Conservation (phyloP, 2,113 vertebrate genomes). For the Spea multiplicata region DNA sequence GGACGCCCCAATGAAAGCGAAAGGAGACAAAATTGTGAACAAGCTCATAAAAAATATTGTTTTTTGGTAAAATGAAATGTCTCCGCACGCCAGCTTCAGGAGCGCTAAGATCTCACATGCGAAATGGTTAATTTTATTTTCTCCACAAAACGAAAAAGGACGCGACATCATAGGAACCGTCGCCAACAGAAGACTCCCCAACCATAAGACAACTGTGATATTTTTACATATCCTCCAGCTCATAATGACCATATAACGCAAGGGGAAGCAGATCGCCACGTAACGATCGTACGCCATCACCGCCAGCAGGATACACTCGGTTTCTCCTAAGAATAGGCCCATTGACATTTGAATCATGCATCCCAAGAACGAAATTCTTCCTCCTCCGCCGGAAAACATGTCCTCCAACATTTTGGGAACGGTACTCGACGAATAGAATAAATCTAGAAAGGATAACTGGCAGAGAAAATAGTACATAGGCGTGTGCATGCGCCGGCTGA, state of each 20-base stretch:
- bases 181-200: neutral
- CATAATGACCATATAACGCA: too few relatives aligned
- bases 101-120: slow-evolving; percentile 10
- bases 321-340: neutral
- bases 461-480: neutral
- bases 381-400: neutral
- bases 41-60: neutral
- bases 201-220: neutral
- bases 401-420: neutral
- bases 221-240: too few relatives aligned
- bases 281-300: too few relatives aligned
- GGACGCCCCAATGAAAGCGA: neutral
- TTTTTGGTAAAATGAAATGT: neutral
- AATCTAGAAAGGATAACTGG: neutral
- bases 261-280: too few relatives aligned
- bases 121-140: slow-evolving; percentile 41
- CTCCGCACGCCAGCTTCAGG: slow-evolving; percentile 35
- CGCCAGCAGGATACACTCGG: too few relatives aligned
- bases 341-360: slow-evolving; percentile 11
- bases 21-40: slow-evolving; percentile 4
- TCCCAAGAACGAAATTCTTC: neutral
- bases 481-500: neutral
- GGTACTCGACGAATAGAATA: slow-evolving; percentile 3
- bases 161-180: neutral
- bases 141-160: slow-evolving; percentile 19